Percentiles rank a stretch among this genome's conserved stretches.
phyloP scores from a whole-genome alignment of 2,888 invertebrate genomes.

The Allolobophora icterica region DNA sequence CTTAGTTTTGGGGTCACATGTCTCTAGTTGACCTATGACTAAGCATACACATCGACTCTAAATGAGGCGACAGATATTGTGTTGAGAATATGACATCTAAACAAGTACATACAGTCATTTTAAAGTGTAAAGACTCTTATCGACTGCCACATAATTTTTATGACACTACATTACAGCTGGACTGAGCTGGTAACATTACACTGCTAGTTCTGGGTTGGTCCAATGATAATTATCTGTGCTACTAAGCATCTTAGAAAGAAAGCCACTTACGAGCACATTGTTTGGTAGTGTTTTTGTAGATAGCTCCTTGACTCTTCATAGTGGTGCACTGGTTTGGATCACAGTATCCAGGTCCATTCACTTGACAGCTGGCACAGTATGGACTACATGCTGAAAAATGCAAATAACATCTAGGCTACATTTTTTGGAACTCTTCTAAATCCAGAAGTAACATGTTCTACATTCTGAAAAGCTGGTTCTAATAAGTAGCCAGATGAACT shows the following conservation, averaged over 20 bases:
- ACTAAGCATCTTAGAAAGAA: not conserved
- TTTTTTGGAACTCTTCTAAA: not conserved
- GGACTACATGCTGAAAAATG: slow-evolving; percentile 38
- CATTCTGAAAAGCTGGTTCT: not conserved
- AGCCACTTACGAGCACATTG: slow-evolving; percentile 36
- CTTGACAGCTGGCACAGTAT: slow-evolving; percentile 38
- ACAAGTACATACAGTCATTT: not conserved
- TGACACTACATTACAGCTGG: not conserved
- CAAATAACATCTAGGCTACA: not conserved
- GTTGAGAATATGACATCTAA: too few species aligned
- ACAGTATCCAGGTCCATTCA: slow-evolving; percentile 39
- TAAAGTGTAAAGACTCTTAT: too few species aligned
- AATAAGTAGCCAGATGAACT: too few species aligned
- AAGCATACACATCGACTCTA: not conserved
- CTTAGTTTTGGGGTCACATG: not conserved
- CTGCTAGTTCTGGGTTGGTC: not conserved
- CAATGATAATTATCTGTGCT: not conserved
- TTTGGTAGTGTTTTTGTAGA: slow-evolving; percentile 38
- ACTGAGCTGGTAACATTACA: not conserved
- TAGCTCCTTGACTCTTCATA: not conserved
- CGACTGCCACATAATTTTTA: not conserved
- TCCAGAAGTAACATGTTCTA: not conserved
- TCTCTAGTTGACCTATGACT: too few species aligned
- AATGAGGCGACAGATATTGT: not conserved
- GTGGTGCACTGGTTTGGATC: slow-evolving; percentile 36